Percentiles rank a stretch among this genome's conserved stretches.
Evolutionary conservation across 2,888 invertebrate genomes (phyloP).

Genomic region (Limnephilus auricula): DNA sequence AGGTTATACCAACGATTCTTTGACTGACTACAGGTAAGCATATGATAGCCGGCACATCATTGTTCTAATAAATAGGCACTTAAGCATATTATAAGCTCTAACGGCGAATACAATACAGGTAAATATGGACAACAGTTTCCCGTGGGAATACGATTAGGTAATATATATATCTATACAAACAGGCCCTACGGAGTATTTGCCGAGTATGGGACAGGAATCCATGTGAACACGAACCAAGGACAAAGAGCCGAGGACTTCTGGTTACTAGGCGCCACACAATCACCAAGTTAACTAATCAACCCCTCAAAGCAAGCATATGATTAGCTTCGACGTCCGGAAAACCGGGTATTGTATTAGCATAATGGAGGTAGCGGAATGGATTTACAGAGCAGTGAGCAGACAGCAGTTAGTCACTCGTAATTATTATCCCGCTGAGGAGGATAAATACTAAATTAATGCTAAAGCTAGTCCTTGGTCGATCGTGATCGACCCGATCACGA

Average conservation of each 20-base stretch:
- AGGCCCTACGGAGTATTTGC: not conserved
- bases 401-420: not conserved
- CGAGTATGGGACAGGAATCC: not conserved
- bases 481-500: too few relatives aligned
- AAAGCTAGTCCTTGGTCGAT: too few relatives aligned
- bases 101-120: not conserved
- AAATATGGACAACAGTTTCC: not conserved
- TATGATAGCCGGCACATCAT: not conserved
- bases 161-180: not conserved
- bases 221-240: not conserved
- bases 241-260: constrained; percentile 3
- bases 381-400: not conserved
- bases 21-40: not conserved
- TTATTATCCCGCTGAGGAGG: not conserved
- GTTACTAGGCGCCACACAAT: not conserved
- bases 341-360: not conserved
- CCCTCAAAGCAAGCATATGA: constrained; percentile 7
- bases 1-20: not conserved
- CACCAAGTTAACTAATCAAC: constrained; percentile 12
- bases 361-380: not conserved
- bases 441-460: not conserved
- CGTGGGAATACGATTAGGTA: not conserved
- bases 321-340: not conserved
- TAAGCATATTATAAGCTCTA: not conserved
- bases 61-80: not conserved